Evolutionary conservation across 2,888 invertebrate genomes (phyloP), one percentile per base, ranked within the genome.

Genomic region (Philereme transversata): DNA sequence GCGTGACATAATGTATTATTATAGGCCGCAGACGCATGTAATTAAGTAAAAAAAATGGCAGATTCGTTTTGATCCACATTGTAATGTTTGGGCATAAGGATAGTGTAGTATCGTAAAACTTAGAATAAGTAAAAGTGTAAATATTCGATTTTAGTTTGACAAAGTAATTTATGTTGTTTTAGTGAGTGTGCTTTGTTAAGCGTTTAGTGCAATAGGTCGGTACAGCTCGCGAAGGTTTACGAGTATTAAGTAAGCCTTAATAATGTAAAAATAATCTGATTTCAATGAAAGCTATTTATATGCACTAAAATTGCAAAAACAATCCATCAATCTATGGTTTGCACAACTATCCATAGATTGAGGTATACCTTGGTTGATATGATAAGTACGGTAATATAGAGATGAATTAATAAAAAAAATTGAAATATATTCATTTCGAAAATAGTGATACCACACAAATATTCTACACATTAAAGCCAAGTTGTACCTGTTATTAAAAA

Each of bases 141-240:
- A 90, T 89, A 90, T 82, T 76, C 69, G 71, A 69, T 74, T 78
- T 78, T 74, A 69, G 75, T 79, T 85, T 76, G 60, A 52, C 52
- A 64, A 59, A 82, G 80, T 88, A 84, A 89, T 83, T 88, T 88
- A 89, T 87, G 82, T 84, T 87, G 82, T 84, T 67, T 74, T 75
- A 74, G 75, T 73, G 78, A 69, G 77, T 81, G 79, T 72, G 71
- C 55, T 65, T 52, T 52, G 59, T 60, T 45, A 54, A 57, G 57
- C 64, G 55, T 57, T 52, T 51, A 51, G 33, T 64, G 58, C 51
- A 60, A 57, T 64, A 64, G 60, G 57, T 41, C 33, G 51, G 48
- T 7, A 22, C 57, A 38, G 54, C 11, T 57, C 41, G 45, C 40
- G 40, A 49, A 36, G 36, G 40, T 10, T 46, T 46, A 45, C 53